Evolutionary conservation across 2,113 vertebrate species (phyloP).

Genomic region (Stegastes partitus): DNA sequence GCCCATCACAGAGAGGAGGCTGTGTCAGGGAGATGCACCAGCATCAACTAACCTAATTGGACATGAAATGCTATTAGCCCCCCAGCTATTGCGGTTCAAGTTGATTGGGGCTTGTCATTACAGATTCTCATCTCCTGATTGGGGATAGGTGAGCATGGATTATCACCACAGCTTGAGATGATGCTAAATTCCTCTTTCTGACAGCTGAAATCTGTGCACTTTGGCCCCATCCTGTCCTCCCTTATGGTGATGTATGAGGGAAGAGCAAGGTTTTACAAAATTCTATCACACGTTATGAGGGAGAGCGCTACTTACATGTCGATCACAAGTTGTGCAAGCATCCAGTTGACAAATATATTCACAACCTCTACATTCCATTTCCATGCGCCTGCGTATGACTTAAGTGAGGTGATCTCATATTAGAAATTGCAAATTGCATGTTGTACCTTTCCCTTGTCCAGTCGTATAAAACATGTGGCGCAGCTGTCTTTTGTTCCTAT

Average conservation of each 20-base stretch:
- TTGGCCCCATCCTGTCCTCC: constrained; percentile 45
- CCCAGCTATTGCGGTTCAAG: constrained; percentile 69
- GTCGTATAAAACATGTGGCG: constrained; percentile 53
- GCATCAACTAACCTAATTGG: constrained; percentile 73
- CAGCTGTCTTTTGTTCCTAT: constrained; percentile 33
- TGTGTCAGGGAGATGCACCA: constrained; percentile 59
- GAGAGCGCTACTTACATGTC: constrained; percentile 1
- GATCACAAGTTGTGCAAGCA: constrained; percentile 4
- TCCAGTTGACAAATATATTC: constrained; percentile 4
- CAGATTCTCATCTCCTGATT: constrained; percentile 72
- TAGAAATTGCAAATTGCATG: too few relatives aligned
- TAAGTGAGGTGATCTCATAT: not conserved
- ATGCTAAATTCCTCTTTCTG: constrained; percentile 39
- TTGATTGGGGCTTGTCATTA: constrained; percentile 80
- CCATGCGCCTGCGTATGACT: not conserved
- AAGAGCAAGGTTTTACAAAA: constrained; percentile 21
- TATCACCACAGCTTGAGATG: constrained; percentile 56
- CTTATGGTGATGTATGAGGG: constrained; percentile 34
- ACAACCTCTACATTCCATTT: not conserved
- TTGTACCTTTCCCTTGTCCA: constrained; percentile 6
- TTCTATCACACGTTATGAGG: not conserved
- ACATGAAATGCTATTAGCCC: constrained; percentile 84
- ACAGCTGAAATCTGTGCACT: constrained; percentile 48
- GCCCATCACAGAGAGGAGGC: constrained; percentile 50
- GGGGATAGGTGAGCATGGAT: constrained; percentile 51